phyloP scores from a whole-genome alignment of 2,113 vertebrate genomes.

The Scomber japonicus region DNA sequence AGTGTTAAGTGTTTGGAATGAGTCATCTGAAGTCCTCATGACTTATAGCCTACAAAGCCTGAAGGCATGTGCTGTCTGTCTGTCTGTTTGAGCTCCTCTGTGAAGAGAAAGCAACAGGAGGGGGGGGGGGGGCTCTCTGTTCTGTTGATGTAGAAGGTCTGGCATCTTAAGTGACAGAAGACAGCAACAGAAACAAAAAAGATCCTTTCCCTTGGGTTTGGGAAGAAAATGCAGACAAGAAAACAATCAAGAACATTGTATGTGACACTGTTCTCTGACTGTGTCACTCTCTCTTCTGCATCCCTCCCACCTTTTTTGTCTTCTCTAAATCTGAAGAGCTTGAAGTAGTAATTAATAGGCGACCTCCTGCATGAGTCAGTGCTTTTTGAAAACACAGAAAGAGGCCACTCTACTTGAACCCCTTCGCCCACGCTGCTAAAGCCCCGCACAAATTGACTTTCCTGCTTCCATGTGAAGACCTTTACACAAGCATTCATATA shows the following conservation, averaged over 20 bases:
- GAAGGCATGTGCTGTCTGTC: background rate
- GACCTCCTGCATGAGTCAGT: slow-evolving; percentile 58
- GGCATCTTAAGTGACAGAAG: background rate
- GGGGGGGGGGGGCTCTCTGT: background rate
- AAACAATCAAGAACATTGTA: slow-evolving; percentile 30
- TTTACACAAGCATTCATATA: background rate
- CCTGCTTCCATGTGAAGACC: slow-evolving; percentile 20
- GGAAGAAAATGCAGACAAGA: background rate
- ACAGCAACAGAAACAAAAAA: background rate
- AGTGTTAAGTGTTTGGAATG: background rate
- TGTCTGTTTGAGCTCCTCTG: slow-evolving; percentile 7
- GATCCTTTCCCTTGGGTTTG: background rate
- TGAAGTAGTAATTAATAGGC: slow-evolving; percentile 55
- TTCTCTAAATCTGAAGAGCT: slow-evolving; percentile 33
- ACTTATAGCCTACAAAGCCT: background rate
- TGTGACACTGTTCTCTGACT: background rate
- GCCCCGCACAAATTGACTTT: slow-evolving; percentile 29
- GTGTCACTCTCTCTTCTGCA: background rate
- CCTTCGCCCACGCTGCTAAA: slow-evolving; percentile 55
- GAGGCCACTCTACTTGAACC: slow-evolving; percentile 57
- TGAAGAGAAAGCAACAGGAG: background rate
- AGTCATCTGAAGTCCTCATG: slow-evolving; percentile 4
- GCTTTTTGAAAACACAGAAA: slow-evolving; percentile 56
- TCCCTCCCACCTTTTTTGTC: slow-evolving; percentile 43
- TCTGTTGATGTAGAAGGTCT: slow-evolving; percentile 6